phyloP scores from a whole-genome alignment of 2,797 vertebrate genomes.

The Darevskia nairensis region DNA sequence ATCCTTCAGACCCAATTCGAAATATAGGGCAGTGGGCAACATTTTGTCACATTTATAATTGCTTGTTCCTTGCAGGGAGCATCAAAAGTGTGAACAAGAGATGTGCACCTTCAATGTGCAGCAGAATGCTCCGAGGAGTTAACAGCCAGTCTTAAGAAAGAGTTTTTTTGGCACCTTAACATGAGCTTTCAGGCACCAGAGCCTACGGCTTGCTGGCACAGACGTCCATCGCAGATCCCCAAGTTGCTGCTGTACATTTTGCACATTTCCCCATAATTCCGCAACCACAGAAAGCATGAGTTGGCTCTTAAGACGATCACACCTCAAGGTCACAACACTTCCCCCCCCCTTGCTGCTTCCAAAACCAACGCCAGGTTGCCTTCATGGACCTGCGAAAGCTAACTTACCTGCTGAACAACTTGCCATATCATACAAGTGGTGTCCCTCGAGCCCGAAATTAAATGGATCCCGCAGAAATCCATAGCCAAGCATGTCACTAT shows the following conservation, averaged over 20 bases:
- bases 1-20: background rate
- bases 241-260: background rate
- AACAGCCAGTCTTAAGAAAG: background rate
- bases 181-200: background rate
- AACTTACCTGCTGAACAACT: conserved; percentile 90
- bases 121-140: background rate
- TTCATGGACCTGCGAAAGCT: background rate
- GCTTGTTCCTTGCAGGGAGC: background rate
- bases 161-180: background rate
- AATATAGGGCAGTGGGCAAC: background rate
- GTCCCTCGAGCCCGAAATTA: conserved; percentile 96
- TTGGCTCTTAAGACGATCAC: background rate
- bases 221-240: background rate
- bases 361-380: background rate
- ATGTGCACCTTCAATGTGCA: background rate
- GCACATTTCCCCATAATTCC: background rate
- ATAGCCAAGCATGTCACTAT: conserved; percentile 94
- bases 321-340: background rate
- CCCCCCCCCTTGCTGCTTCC: background rate
- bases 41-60: background rate
- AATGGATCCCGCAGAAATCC: conserved; percentile 93
- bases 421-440: conserved; percentile 98
- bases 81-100: background rate
- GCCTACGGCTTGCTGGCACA: background rate
- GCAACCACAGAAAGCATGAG: background rate